Evolutionary conservation across 2,888 invertebrate genomes (phyloP).

Genomic region (Phortica okadai): DNA sequence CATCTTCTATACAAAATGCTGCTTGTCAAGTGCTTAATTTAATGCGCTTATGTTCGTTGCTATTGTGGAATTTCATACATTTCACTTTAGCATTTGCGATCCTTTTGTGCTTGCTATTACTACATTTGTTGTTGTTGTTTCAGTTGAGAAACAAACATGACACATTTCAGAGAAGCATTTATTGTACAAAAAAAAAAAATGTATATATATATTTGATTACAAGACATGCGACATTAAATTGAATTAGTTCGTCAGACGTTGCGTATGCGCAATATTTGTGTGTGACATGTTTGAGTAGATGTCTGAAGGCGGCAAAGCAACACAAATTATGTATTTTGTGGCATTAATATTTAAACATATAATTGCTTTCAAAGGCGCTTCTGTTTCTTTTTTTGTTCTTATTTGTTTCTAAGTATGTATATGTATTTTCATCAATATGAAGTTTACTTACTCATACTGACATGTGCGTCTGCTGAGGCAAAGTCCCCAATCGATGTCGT

Average conservation of each 20-base stretch:
- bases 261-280: conserved; percentile 15
- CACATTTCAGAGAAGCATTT: too few species aligned
- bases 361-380: not conserved
- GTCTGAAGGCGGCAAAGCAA: too few species aligned
- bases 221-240: not conserved
- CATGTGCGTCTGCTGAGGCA: not conserved
- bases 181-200: not conserved
- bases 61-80: not conserved
- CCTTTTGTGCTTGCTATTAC: not conserved
- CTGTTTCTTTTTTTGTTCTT: not conserved
- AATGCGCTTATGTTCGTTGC: conserved; percentile 20
- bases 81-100: not conserved
- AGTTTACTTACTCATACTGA: conserved; percentile 20
- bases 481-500: not conserved
- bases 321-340: not conserved
- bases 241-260: conserved; percentile 4
- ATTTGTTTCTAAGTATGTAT: not conserved
- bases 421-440: not conserved
- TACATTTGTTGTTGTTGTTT: not conserved
- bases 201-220: conserved; percentile 14
- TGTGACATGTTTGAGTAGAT: not conserved
- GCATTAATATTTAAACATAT: not conserved
- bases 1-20: not conserved
- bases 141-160: too few species aligned
- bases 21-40: conserved; percentile 16